Evolutionary conservation across 2,113 vertebrate species (phyloP), one percentile per base, ranked within the genome.

Genomic region (Odontesthes bonariensis): DNA sequence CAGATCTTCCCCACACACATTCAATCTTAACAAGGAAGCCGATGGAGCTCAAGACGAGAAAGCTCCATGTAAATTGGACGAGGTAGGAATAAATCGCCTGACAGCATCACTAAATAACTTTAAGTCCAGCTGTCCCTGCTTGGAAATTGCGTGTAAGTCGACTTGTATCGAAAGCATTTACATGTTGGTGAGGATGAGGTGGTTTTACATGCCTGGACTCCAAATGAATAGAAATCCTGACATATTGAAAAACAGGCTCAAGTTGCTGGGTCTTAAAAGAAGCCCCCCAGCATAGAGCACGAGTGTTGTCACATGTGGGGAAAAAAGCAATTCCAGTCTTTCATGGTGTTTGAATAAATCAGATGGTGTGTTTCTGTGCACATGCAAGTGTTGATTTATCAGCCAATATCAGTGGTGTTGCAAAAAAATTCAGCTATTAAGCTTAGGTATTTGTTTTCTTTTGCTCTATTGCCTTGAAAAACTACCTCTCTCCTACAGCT

Each of bases 51-150:
- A 60, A 71, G 64, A 64, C 22, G 35, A 69, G 68, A 92, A 73
- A 88, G 70, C 59, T 55, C 69, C 77, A 89, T 89, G 82, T 88
- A 92, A 88, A 91, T 91, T 69, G 32, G 76, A 87, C 59, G 56
- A 75, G 87, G 75, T 77, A 69, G 51, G 73, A 89, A 87, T 86
- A 88, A 90, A 92, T 81, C 64, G 59, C 57, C 70, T 82, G 83
- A 85, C 84, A 91, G 88, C 70, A 59, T 86, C 88, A 82, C 83
- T 91, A 86, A 89, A 89, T 82, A 89, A 88, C 77, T 78, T 87
- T 85, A 89, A 82, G 82, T 88, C 84, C 68, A 74, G 62, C 81
- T 83, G 68, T 83, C 73, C 67, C 69, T 69, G 52, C 56, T 68
- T 86, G 81, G 64, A 89, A 89, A 91, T 82, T 77, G 62, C 71